These are phyloP conservation scores for Dendrolimus houi DNA, from an alignment of 2,888 invertebrate species.

Conservation along the genomic window DNA sequence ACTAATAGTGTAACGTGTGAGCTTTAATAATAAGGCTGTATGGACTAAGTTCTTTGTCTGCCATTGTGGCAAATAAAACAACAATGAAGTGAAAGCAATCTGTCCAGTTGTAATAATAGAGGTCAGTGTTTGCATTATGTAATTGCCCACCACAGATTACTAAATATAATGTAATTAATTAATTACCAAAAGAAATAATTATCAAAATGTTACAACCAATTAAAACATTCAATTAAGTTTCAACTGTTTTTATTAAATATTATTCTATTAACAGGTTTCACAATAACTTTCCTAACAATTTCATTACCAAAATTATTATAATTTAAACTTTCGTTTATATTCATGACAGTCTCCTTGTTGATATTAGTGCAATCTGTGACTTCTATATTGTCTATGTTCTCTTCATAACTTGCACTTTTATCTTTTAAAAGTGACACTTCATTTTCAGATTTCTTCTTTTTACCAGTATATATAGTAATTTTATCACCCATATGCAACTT, in stretches of 20 bases:
- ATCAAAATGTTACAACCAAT: neutral
- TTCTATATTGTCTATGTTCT: constrained; percentile 19
- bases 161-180: too few relatives aligned
- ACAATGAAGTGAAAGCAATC: too few relatives aligned
- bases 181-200: too few relatives aligned
- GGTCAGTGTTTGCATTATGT: too few relatives aligned
- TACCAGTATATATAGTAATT: neutral
- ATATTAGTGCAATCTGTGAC: constrained; percentile 48
- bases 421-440: neutral
- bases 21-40: too few relatives aligned
- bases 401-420: constrained; percentile 1
- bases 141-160: too few relatives aligned
- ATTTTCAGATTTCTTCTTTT: neutral
- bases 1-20: too few relatives aligned
- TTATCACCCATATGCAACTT: neutral
- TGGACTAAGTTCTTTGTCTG: too few relatives aligned
- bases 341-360: constrained; percentile 39
- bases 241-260: constrained; percentile 51
- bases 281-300: constrained; percentile 34
- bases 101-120: too few relatives aligned
- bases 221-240: constrained; percentile 5
- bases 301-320: constrained; percentile 55
- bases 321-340: constrained; percentile 53
- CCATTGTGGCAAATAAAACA: too few relatives aligned
- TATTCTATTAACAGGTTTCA: constrained; percentile 53